Base-by-base conservation (phyloP, 2,797 vertebrate genomes). In the Melanotaenia nigrans region DNA sequence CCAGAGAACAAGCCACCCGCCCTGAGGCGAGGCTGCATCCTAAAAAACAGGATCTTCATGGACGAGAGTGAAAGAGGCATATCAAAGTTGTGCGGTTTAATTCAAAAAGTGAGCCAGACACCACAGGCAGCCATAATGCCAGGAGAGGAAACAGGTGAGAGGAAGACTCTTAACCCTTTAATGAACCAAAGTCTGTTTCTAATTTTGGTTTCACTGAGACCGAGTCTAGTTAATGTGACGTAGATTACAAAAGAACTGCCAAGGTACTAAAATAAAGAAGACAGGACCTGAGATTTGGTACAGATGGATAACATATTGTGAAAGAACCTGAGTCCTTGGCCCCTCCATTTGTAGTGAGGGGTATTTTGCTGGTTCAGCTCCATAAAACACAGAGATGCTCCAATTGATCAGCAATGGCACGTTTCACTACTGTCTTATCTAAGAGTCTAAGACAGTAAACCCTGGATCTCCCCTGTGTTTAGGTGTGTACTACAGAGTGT, bases 91-190 rank as follows among this genome's bases (percentile, higher is more conserved):
- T 82, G 72, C 61, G 78, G 82, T 85, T 85, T 82, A 47, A 87
- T 81, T 87, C 35, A 70, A 78, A 85, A 84, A 81, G 75, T 20
- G 28, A 84, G 81, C 61, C 89, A 88, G 81, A 90, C 95, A 86
- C 89, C 89, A 90, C 89, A 92, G 81, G 80, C 49, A 82, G 87
- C 88, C 78, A 75, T 65, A 58, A 79, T 73, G 73, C 85, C 85
- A 87, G 85, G 78, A 81, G 85, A 91, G 92, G 91, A 96, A 94
- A 92, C 87, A 94, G 93, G 88, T 92, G 90, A 90, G 85, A 45
- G 79, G 85, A 88, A 94, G 85, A 89, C 79, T 72, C 78, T 93
- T 89, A 85, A 85, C 84, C 55, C 65, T 87, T 58, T 28, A 51
- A 58, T 78, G 64, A 81, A 61, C 80, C 54, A 68, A 57, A 49